Base-by-base conservation (phyloP, 2,797 vertebrate species). In the Myiotriccus ornatus region DNA sequence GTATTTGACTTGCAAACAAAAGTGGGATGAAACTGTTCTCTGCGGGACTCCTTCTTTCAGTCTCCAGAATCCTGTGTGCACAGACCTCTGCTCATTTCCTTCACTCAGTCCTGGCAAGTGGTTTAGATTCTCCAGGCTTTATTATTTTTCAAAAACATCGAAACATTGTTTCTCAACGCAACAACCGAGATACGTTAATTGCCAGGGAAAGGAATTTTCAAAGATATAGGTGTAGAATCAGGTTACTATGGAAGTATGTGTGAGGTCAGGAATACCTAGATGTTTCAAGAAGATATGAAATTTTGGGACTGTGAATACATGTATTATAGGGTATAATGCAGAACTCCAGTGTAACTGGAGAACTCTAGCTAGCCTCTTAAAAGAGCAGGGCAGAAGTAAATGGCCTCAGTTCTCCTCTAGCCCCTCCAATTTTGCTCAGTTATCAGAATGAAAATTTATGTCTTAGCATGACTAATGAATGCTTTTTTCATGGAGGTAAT, bases 1-100 rank as follows among this genome's bases (percentile, higher is more conserved):
- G 32, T 49, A 82, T 92, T 93, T 87, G 74, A 94, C 92, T 92
- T 89, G 77, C 63, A 92, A 94, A 84, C 77, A 64, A 37, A 87
- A 94, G 56, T 25, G 47, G 53, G 49, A 32, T 89, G 67, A 86
- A 95, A 77, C 28, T 56, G 15, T 87, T 95, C 78, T 37, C 71
- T 74, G 71, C n/a, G 82, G 62, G 46, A 80, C 90, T 84, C n/a
- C 44, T 91, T 86, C 80, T 57, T 84, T 25, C 49, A 81, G 41
- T 43, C 44, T 77, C 60, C 79, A 53, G 49, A 56, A 86, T 76
- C 62, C 74, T 86, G 57, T 75, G 35, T 70, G 27, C 59, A 43
- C 19, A 86, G 59, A 84, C 25, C 50, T 84, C 82, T 87, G 32
- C 44, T 78, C 30, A 69, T 93, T 92, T 96, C 77, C 74, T 82